Percentiles rank a stretch among this genome's conserved stretches.
These are phyloP conservation scores for Athene noctua DNA, from an alignment of 2,113 vertebrate genomes.

Conservation along the genomic window DNA sequence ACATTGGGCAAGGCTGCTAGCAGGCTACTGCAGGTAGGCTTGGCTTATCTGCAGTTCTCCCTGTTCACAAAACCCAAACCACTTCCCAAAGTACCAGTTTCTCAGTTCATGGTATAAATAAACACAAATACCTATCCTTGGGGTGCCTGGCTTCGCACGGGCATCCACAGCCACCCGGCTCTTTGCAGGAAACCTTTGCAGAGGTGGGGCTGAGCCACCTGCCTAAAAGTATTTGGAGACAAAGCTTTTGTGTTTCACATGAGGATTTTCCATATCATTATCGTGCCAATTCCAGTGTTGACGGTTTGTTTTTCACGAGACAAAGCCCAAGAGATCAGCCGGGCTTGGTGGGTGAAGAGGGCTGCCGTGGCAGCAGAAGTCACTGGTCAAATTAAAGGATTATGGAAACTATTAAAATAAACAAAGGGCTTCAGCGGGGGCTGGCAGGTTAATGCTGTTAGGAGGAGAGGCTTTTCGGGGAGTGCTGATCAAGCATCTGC, in stretches of 20 bases:
- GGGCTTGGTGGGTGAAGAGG: neutral
- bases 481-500: neutral
- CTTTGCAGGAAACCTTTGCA: neutral
- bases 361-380: neutral
- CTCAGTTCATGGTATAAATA: neutral
- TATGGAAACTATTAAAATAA: conserved; percentile 12
- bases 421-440: neutral
- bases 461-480: neutral
- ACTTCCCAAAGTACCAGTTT: neutral
- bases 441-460: neutral
- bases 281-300: neutral
- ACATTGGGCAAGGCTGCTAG: neutral
- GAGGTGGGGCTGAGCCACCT: neutral
- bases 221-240: neutral
- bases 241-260: neutral
- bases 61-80: neutral
- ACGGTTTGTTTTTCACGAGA: neutral
- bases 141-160: neutral
- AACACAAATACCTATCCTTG: rapidly evolving
- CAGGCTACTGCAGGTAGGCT: neutral
- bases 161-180: neutral
- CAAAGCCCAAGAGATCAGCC: neutral
- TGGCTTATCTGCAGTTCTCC: neutral
- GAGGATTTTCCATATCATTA: neutral
- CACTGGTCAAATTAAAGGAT: neutral